Conservation (phyloP, 2,797 vertebrate genomes). For the Spinibarbus caldwelli region DNA sequence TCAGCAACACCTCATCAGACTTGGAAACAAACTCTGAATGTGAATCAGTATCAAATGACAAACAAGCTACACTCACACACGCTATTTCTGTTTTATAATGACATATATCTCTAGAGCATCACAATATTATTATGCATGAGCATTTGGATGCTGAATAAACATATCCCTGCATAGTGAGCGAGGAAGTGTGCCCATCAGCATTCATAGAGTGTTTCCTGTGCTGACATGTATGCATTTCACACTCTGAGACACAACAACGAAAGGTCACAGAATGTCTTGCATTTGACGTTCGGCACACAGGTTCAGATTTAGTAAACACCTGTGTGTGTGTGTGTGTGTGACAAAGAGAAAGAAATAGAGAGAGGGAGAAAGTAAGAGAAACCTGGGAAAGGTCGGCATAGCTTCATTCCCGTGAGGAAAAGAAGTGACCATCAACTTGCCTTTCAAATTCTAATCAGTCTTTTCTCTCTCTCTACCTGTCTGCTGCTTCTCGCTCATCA, state of each 20-base stretch:
- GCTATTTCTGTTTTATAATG: conserved; percentile 32
- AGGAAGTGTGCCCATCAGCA: conserved; percentile 44
- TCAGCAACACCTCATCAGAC: conserved; percentile 9
- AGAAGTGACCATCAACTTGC: conserved; percentile 54
- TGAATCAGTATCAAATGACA: conserved; percentile 36
- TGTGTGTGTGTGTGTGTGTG: conserved; percentile 32
- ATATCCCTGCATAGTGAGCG: background rate
- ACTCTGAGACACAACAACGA: conserved; percentile 43
- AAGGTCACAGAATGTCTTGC: conserved; percentile 55
- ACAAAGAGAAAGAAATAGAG: background rate
- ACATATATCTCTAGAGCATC: conserved; percentile 47
- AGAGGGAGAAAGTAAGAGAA: background rate
- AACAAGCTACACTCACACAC: conserved; percentile 21
- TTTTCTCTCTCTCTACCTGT: conserved; percentile 44
- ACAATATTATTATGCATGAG: conserved; percentile 27
- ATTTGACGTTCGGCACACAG: conserved; percentile 38
- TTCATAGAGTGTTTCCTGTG: conserved; percentile 38
- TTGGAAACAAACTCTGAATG: conserved; percentile 27
- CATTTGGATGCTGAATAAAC: conserved; percentile 34
- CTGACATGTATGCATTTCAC: conserved; percentile 47
- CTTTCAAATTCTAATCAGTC: conserved; percentile 59
- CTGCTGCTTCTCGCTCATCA: conserved; percentile 32
- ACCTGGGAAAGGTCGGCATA: conserved; percentile 33
- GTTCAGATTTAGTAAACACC: conserved; percentile 51
- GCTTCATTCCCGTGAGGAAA: conserved; percentile 56